phyloP scores from a whole-genome alignment of 2,113 vertebrate genomes.

The Lonchura striata region DNA sequence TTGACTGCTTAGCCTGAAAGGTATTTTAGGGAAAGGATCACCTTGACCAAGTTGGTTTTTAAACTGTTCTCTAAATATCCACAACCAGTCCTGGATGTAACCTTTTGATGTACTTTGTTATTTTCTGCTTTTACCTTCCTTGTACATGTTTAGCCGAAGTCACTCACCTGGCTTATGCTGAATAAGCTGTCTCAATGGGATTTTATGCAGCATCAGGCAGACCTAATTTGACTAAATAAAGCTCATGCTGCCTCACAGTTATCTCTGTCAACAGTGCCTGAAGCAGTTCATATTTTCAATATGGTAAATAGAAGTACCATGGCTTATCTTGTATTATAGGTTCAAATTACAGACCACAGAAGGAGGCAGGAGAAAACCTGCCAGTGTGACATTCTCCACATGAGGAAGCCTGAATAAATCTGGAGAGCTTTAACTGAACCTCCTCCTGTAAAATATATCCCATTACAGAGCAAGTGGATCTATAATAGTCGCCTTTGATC shows the following conservation, averaged over 20 bases:
- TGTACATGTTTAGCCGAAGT: not conserved
- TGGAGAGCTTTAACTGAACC: not conserved
- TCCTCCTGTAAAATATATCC: not conserved
- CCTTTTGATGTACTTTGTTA: not conserved
- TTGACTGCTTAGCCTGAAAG: not conserved
- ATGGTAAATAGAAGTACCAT: not conserved
- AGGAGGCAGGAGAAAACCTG: not conserved
- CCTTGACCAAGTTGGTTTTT: not conserved
- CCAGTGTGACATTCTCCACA: not conserved
- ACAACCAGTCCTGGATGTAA: not conserved
- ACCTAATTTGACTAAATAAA: slow-evolving; percentile 4
- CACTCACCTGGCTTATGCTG: not conserved
- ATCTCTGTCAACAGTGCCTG: not conserved
- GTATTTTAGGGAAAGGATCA: not conserved
- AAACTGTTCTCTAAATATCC: not conserved
- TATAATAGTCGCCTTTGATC: not conserved
- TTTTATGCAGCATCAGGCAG: not conserved
- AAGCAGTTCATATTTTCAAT: not conserved
- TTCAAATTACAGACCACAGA: not conserved
- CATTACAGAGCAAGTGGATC: not conserved
- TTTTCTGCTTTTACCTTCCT: not conserved
- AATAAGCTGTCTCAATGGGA: not conserved
- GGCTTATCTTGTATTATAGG: not conserved
- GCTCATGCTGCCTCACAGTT: not conserved
- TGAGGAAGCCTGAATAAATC: not conserved